Evolutionary conservation across 2,888 invertebrate species (phyloP).

Genomic region (Panzeria rudis): DNA sequence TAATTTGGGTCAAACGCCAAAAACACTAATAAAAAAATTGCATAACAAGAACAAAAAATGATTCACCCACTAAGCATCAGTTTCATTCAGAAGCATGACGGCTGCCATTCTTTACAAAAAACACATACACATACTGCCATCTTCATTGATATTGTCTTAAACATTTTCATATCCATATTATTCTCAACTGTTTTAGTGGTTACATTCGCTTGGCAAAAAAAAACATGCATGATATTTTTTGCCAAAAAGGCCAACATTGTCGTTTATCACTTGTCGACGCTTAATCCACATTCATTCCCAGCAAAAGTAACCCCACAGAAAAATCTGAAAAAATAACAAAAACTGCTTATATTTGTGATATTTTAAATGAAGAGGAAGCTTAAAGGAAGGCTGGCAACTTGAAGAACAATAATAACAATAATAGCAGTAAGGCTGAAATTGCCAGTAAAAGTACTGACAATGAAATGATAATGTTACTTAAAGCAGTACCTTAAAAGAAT

Average conservation of each 20-base stretch:
- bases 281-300: slow-evolving; percentile 60
- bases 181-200: slow-evolving; percentile 35
- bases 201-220: slow-evolving; percentile 7
- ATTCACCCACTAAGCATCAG: slow-evolving; percentile 28
- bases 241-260: slow-evolving; percentile 65
- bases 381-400: neutral
- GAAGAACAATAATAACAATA: slow-evolving; percentile 9
- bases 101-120: neutral
- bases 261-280: slow-evolving; percentile 65
- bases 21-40: neutral
- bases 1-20: slow-evolving; percentile 48
- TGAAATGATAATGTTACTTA: slow-evolving; percentile 13
- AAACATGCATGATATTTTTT: slow-evolving; percentile 16
- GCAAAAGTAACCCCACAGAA: slow-evolving; percentile 5
- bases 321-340: neutral
- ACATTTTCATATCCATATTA: slow-evolving; percentile 15
- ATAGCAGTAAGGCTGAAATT: slow-evolving; percentile 37
- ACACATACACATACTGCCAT: neutral
- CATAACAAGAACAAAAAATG: neutral
- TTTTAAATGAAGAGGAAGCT: slow-evolving; percentile 2
- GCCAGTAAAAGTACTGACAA: slow-evolving; percentile 32
- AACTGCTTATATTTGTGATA: slow-evolving; percentile 21
- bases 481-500: slow-evolving; percentile 15
- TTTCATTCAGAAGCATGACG: slow-evolving; percentile 19
- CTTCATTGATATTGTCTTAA: neutral